phyloP scores from a whole-genome alignment of 2,888 invertebrate species.

The Pristionchus fissidentatus region DNA sequence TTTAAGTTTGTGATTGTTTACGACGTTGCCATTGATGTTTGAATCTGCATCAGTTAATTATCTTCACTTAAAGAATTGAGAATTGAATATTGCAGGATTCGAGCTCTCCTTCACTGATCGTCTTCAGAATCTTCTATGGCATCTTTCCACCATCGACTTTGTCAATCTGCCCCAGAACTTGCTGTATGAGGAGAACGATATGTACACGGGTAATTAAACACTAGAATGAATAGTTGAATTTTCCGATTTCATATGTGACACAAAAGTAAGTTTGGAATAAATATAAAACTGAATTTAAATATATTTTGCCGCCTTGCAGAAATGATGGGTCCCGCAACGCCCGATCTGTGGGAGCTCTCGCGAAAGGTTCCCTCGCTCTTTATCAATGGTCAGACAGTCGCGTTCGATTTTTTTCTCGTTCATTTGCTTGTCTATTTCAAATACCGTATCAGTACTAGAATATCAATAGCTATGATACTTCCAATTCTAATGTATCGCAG shows the following conservation, averaged over 20 bases:
- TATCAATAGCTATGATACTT: no score
- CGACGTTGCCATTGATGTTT: no score
- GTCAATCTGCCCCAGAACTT: slow-evolving; percentile 73
- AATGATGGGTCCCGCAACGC: slow-evolving; percentile 52
- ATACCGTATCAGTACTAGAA: neutral
- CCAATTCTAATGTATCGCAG: no score
- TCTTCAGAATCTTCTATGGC: slow-evolving; percentile 69
- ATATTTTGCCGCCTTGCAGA: slow-evolving; percentile 45
- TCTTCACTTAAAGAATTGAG: no score
- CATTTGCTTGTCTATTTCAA: no score
- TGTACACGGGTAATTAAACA: slow-evolving; percentile 60
- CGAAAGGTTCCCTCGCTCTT: slow-evolving; percentile 64
- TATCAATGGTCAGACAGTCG: slow-evolving; percentile 65
- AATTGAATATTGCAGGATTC: slow-evolving; percentile 56
- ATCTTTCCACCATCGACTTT: slow-evolving; percentile 70
- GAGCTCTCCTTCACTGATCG: slow-evolving; percentile 65
- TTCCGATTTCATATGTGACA: neutral
- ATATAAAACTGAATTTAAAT: neutral
- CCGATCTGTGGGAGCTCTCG: slow-evolving; percentile 69
- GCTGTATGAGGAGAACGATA: slow-evolving; percentile 69
- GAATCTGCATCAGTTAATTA: no score
- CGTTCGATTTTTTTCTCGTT: no score
- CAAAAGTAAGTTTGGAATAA: neutral
- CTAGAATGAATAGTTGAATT: neutral
- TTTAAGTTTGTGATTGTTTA: no score